Evolutionary conservation across 2,888 invertebrate genomes (phyloP), one percentile per base, ranked within the genome.

Genomic region (Morinoia aosen): DNA sequence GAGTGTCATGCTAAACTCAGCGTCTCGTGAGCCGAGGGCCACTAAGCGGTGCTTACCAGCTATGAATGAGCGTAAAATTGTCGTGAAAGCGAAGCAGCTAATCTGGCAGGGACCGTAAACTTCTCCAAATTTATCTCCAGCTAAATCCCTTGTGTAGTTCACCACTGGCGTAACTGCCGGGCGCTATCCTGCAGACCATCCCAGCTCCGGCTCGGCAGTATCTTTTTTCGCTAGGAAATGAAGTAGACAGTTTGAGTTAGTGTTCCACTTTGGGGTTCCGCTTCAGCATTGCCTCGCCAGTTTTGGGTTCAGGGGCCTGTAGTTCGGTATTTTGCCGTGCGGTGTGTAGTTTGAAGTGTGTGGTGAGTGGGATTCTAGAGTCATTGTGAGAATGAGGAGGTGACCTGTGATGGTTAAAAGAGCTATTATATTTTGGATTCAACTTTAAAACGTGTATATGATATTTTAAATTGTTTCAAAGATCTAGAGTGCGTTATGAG

Each of bases 51-150:
- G 76, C 76, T 76, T 33, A 33, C 76, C 25, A 76, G 76, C 76
- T 76, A 76, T 76, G 76, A 76, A 76, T 76, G 76, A 76, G 76
- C 76, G 33, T 76, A 76, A 76, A 76, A 76, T 76, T 76, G 76
- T 76, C 76, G 76, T 76, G 76, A 76, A 76, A 76, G 76, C 76
- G 76, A 76, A 33, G 25, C 76, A 76, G 76, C 76, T 76, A 76
- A 76, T 33, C 76, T 33, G 25, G 14, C 76, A 33, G 25, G 76
- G 76, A 76, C 76, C 76, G 33, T 76, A 76, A 76, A 76, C 8
- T 33, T 33, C 25, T 25, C 33, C 33, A 12, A 76, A 12, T 76
- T 76, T 76, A 76, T 76, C 2, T 76, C 76, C 76, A 76, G 76
- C 76, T 76, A 76, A 76, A 76, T 76, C 76, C 76, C 33, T 33